Base-by-base conservation (phyloP, 1,140 invertebrate species). In the Drosophila littoralis region DNA sequence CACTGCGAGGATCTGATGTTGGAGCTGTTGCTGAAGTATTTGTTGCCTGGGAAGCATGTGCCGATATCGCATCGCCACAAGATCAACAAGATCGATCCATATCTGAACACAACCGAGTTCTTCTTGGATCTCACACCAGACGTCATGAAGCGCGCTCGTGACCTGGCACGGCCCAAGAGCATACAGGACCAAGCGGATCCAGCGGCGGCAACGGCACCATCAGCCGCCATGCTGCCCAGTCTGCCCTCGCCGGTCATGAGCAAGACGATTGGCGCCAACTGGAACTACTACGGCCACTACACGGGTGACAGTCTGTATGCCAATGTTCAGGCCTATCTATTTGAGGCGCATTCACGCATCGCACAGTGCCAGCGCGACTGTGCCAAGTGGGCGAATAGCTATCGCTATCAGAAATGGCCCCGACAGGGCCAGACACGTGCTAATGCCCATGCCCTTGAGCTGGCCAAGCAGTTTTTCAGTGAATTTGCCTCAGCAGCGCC, bases 1-100 rank as follows among this genome's bases (percentile, higher is more conserved):
- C 97, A 98, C 91, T 99, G 97, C 93, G 98, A 99, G 93, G 98
- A 99, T 92, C 95, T 99, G n/a, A 98, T 99, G 96, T 93, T 98
- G 79, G 97, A 98, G 90, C 93, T 99, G 32, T 94, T 99, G 52
- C 96, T 98, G 75, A 96, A 96, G 93, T 96, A 98, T 90, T 93
- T 99, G 51, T 94, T 96, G 75, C 97, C 97, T 10, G 97, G 97
- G 88, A 96, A 96, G n/a, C 97, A 99, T 93, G 94, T 99, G 0
- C 97, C 98, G 95, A 94, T 97, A 7, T 97, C 96, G 17, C 96
- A 97, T 91, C 94, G 96, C 40, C 93, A 94, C 75, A 94, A 95
- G 77, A 93, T 98, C 46, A 94, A 96, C 35, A 95, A 97, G 67
- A 94, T 96, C 12, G 96, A 98, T 92, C 93, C 96, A 0, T 97